Evolutionary conservation across 2,113 vertebrate genomes (phyloP).

Genomic region (Cyphomyrus plagiostoma): DNA sequence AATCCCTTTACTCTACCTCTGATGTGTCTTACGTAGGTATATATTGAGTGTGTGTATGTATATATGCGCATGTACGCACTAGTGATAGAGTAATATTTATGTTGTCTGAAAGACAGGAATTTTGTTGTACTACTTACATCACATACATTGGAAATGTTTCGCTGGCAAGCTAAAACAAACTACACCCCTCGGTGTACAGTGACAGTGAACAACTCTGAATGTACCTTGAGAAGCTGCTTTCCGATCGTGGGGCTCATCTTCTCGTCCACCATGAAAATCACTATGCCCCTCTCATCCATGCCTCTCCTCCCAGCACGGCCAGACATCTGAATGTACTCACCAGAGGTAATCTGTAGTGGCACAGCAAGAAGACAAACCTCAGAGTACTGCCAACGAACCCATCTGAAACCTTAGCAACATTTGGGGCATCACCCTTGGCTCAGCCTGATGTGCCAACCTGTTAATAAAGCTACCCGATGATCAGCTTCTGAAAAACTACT

Average conservation of each 20-base stretch:
- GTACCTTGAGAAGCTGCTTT: slow-evolving; percentile 94
- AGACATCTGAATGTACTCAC: slow-evolving; percentile 99
- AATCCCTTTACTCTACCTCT: background rate
- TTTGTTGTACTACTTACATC: background rate
- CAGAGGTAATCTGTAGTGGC: slow-evolving; percentile 79
- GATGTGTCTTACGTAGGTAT: background rate
- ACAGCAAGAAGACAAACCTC: background rate
- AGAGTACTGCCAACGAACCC: background rate
- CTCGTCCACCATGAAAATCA: slow-evolving; percentile 98
- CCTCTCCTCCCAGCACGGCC: slow-evolving; percentile 92
- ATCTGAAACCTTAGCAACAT: background rate
- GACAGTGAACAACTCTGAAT: background rate
- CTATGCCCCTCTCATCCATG: slow-evolving; percentile 97
- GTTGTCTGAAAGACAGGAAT: background rate
- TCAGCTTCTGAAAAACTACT: background rate
- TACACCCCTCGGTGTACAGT: background rate
- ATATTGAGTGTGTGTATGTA: background rate
- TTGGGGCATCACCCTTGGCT: background rate
- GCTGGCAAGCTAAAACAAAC: background rate
- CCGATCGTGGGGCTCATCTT: slow-evolving; percentile 95
- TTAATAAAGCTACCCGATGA: background rate
- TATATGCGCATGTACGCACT: background rate
- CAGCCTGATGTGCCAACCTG: background rate
- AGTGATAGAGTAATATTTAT: background rate
- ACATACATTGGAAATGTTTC: background rate